phyloP scores from a whole-genome alignment of 2,888 invertebrate genomes.

The Neoaliturus tenellus region DNA sequence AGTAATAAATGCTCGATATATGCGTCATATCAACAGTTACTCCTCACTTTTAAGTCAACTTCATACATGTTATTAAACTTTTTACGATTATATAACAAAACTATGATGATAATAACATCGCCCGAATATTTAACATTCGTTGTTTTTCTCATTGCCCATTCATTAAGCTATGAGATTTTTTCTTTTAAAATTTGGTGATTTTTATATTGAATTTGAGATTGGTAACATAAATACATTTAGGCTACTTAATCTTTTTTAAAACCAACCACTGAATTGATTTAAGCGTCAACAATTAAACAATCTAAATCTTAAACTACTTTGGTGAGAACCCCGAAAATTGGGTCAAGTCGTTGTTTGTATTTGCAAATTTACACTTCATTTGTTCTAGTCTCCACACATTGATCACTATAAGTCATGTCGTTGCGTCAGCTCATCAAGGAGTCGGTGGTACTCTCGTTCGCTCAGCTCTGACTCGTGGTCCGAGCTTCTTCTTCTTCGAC shows the following conservation, averaged over 20 bases:
- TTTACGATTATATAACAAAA: no score
- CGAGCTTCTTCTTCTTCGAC: slow-evolving; percentile 1
- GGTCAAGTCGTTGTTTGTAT: background rate
- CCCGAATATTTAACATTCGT: no score
- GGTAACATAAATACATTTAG: no score
- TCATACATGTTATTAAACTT: no score
- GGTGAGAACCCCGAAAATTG: slow-evolving; percentile 22
- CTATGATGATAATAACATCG: no score
- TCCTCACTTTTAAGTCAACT: no score
- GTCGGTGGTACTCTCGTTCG: slow-evolving; percentile 41
- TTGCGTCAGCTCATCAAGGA: slow-evolving; percentile 12
- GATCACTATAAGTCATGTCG: slow-evolving; percentile 38
- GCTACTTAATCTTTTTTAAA: background rate
- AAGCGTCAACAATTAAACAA: background rate
- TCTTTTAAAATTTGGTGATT: no score
- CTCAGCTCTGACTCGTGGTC: background rate
- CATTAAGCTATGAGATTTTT: no score
- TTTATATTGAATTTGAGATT: no score
- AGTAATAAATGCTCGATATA: no score
- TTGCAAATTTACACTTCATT: slow-evolving; percentile 21
- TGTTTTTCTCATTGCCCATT: no score
- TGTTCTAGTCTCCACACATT: background rate
- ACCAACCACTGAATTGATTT: background rate
- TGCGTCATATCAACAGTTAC: no score
- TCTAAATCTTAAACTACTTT: background rate